Conservation (phyloP, 53 echinoderm and acorn worm species). For the Echinometra lucunter region DNA sequence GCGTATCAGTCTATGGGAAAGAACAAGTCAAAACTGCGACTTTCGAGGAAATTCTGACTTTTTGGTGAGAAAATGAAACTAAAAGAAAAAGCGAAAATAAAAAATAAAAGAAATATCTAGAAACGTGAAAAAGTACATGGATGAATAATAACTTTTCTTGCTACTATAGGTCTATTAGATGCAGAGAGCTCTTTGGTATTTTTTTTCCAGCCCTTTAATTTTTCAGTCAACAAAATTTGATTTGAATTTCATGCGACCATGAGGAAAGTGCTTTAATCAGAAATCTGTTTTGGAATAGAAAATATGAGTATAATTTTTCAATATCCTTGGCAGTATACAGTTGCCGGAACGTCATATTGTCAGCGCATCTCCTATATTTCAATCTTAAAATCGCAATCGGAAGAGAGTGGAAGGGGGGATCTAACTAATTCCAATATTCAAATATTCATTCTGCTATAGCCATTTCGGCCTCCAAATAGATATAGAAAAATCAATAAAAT, state of each 20-base stretch:
- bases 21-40: too few relatives aligned
- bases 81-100: too few relatives aligned
- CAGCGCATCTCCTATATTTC: background rate
- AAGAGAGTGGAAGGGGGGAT: slow-evolving; percentile 25
- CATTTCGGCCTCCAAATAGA: slow-evolving; percentile 47
- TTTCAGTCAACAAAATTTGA: background rate
- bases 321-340: background rate
- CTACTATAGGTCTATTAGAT: too few relatives aligned
- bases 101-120: too few relatives aligned
- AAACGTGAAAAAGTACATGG: too few relatives aligned
- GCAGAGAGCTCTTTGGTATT: too few relatives aligned
- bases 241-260: background rate
- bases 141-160: too few relatives aligned
- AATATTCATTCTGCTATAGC: slow-evolving; percentile 24
- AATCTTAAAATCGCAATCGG: slow-evolving; percentile 28
- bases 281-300: background rate
- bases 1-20: background rate
- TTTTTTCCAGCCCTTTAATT: too few relatives aligned
- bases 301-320: background rate
- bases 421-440: slow-evolving; percentile 39
- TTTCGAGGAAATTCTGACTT: too few relatives aligned
- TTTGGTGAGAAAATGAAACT: too few relatives aligned
- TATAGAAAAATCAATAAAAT: slow-evolving; percentile 50
- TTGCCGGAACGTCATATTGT: background rate
- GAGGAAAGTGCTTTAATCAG: background rate